Base-by-base conservation (phyloP, 2,888 invertebrate genomes). In the Acronicta alni region DNA sequence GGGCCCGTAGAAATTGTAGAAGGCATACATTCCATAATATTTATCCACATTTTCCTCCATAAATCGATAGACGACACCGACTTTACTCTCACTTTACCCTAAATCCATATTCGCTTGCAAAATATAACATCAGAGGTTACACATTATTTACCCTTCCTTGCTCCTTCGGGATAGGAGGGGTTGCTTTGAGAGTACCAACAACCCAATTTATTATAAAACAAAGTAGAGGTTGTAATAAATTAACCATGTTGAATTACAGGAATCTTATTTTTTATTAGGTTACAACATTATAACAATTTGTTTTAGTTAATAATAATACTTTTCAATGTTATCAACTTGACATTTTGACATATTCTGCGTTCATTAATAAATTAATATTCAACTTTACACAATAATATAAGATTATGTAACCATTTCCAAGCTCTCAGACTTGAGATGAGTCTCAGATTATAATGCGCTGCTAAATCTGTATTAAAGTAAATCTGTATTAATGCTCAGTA, bases 131-230 rank as follows among this genome's bases (percentile, higher is more conserved):
- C 66, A 53, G 49, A 62, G 51, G 41, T 64, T 46, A 52, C 35
- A 52, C 75, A 67, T 68, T 67, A 75, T 32, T 72, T 64, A 62
- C 51, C 51, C 67, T 18, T 42, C 3, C 47, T 26, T 32, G 17
- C 16, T 23, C 56, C 67, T 72, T 9, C 9, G 38, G 38, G 51
- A n/a, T 20, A 6, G 7, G 26, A 37, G 42, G n/a, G 51, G 43
- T 56, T 45, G 42, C 57, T 57, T 46, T 46, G 52, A 45, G 48
- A 35, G 38, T 39, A 41, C 45, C 57, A 58, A 57, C 44, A 71
- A 51, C 38, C 52, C 44, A 58, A 66, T 48, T 53, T 57, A 39
- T 52, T 12, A 30, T 30, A 30, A 32, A 12, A 51, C 41, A 43
- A 54, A 12, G 47, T 38, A 32, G 44, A 42, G 60, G 54, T 48